These are phyloP conservation scores for Enteromius trimaculatus DNA, from an alignment of 2,797 vertebrate species.

Conservation along the genomic window DNA sequence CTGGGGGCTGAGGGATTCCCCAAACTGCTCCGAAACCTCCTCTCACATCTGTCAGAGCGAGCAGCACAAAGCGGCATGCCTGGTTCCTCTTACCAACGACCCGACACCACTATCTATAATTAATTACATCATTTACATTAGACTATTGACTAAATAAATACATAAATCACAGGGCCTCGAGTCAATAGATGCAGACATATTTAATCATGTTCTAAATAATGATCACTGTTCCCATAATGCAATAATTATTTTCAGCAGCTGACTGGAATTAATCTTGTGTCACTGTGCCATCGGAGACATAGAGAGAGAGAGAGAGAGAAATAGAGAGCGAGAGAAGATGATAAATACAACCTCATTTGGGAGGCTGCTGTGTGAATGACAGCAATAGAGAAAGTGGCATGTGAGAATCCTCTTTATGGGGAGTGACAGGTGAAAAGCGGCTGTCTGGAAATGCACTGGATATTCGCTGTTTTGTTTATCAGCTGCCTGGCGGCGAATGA, in stretches of 20 bases:
- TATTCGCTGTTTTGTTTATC: slow-evolving; percentile 80
- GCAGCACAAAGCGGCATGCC: slow-evolving; percentile 78
- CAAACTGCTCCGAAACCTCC: slow-evolving; percentile 75
- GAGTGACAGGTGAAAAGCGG: slow-evolving; percentile 77
- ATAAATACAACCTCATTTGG: slow-evolving; percentile 52
- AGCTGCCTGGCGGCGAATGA: slow-evolving; percentile 69
- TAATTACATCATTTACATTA: slow-evolving; percentile 98
- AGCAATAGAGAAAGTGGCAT: slow-evolving; percentile 54
- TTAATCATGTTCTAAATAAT: slow-evolving; percentile 99
- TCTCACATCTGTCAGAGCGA: slow-evolving; percentile 86
- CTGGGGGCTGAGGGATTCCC: slow-evolving; percentile 85
- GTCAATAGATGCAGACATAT: slow-evolving; percentile 97
- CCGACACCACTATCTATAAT: slow-evolving; percentile 96
- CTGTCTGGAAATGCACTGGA: slow-evolving; percentile 77
- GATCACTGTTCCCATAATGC: slow-evolving; percentile 96
- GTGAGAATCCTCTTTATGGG: slow-evolving; percentile 63
- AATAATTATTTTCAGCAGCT: slow-evolving; percentile 95
- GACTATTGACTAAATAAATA: slow-evolving; percentile 99
- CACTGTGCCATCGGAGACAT: slow-evolving; percentile 70
- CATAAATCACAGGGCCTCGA: slow-evolving; percentile 92
- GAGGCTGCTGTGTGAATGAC: slow-evolving; percentile 60
- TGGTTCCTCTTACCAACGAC: slow-evolving; percentile 91
- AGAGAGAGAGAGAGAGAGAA: background rate
- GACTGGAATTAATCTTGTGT: slow-evolving; percentile 90
- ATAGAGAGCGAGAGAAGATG: slow-evolving; percentile 45